Conservation (phyloP, 2,888 invertebrate genomes). For the Dione juno region DNA sequence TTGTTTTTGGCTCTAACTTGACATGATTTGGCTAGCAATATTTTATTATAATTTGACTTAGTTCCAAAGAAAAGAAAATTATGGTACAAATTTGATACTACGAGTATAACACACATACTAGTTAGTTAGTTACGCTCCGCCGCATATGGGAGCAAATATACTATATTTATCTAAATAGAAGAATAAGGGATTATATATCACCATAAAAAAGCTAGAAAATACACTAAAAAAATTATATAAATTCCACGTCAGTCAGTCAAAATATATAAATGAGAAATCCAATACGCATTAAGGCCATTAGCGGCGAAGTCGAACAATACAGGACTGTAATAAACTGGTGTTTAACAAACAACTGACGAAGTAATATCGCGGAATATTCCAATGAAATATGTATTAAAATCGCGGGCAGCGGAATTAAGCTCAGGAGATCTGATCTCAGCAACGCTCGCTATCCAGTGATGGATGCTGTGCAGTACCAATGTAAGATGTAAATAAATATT, state of each 20-base stretch:
- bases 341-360: slow-evolving; percentile 70
- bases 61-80: no score
- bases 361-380: slow-evolving; percentile 75
- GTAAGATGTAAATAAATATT: not conserved
- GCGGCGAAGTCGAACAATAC: slow-evolving; percentile 34
- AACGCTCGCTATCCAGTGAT: slow-evolving; percentile 48
- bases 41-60: no score
- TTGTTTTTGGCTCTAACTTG: no score
- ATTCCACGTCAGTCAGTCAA: not conserved
- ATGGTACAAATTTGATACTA: no score
- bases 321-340: slow-evolving; percentile 66
- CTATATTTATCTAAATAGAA: no score
- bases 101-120: no score
- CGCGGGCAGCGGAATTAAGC: slow-evolving; percentile 72
- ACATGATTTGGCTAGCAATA: no score
- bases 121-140: no score
- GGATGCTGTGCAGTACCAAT: slow-evolving; percentile 43
- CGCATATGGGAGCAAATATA: no score
- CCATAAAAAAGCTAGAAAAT: no score
- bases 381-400: slow-evolving; percentile 82
- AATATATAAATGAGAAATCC: slow-evolving; percentile 3
- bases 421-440: slow-evolving; percentile 70
- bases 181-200: no score
- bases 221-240: not conserved
- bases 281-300: slow-evolving; percentile 35